A percentile compares a stretch with the other conserved stretches of the same genome.
These are phyloP conservation scores for Procambarus clarkii DNA, from an alignment of 1,140 invertebrate genomes.

Conservation along the genomic window DNA sequence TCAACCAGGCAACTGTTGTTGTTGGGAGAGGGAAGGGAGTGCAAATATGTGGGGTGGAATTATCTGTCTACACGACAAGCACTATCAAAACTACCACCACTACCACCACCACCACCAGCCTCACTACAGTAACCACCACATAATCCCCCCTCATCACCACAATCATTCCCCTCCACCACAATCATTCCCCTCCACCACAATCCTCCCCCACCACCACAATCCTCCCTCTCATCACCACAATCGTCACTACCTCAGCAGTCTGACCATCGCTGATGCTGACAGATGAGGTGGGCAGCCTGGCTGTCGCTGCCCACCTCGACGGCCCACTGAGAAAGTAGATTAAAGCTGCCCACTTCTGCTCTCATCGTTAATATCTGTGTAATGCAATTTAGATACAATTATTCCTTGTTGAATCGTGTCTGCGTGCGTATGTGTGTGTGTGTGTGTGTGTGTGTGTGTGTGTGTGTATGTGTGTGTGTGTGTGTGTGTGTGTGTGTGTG, in stretches of 20 bases:
- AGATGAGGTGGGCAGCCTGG: too few species aligned
- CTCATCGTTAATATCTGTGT: not conserved
- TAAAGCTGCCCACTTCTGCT: not conserved
- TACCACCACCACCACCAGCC: too few species aligned
- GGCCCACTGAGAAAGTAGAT: constrained; percentile 34
- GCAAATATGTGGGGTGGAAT: too few species aligned
- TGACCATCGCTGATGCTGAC: too few species aligned
- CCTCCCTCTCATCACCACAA: not conserved
- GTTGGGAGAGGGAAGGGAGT: too few species aligned
- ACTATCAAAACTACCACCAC: too few species aligned
- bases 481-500: not conserved
- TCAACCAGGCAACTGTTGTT: too few species aligned
- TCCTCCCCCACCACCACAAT: not conserved
- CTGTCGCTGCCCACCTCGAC: not conserved
- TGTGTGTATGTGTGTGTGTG: not conserved
- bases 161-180: too few species aligned
- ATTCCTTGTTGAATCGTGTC: not conserved
- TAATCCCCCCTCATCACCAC: too few species aligned
- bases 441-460: constrained; percentile 47
- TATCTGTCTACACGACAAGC: too few species aligned
- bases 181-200: too few species aligned
- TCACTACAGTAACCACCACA: too few species aligned
- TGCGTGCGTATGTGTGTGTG: constrained; percentile 19
- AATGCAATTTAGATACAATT: constrained; percentile 12
- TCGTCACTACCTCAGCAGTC: not conserved